Conservation (phyloP, 2,113 vertebrate species). For the Osmerus mordax region DNA sequence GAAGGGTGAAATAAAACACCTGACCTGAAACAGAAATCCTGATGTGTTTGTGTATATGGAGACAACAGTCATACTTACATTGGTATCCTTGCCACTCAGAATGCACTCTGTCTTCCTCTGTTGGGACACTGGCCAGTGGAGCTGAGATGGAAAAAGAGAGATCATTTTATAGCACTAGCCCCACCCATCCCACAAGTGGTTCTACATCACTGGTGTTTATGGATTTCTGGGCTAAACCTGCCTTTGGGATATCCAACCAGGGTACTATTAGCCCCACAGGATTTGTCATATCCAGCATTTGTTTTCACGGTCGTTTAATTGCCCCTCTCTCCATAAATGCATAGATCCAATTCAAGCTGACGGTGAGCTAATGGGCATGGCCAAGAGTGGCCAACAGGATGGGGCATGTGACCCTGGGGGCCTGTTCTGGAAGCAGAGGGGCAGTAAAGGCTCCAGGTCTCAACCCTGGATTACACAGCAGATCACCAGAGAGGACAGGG, state of each 20-base stretch:
- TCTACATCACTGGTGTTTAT: slow-evolving; percentile 54
- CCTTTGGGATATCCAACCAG: slow-evolving; percentile 46
- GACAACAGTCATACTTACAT: slow-evolving; percentile 77
- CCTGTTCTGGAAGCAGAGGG: slow-evolving; percentile 7
- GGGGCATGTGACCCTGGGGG: slow-evolving; percentile 18
- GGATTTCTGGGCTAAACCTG: slow-evolving; percentile 29
- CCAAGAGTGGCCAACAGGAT: slow-evolving; percentile 9
- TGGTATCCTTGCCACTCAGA: slow-evolving; percentile 91
- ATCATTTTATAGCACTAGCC: slow-evolving; percentile 45
- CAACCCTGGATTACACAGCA: slow-evolving; percentile 10
- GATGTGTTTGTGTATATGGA: neutral
- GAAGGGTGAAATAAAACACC: neutral
- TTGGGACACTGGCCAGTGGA: slow-evolving; percentile 93
- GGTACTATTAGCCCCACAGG: slow-evolving; percentile 49
- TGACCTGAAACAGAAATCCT: slow-evolving; percentile 14
- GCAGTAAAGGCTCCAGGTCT: slow-evolving; percentile 20
- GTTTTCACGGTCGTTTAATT: slow-evolving; percentile 45
- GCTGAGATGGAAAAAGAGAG: slow-evolving; percentile 68
- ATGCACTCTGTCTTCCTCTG: slow-evolving; percentile 92
- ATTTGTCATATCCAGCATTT: slow-evolving; percentile 37
- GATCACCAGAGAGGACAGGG: neutral
- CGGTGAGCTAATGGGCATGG: slow-evolving; percentile 26
- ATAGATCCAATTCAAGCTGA: slow-evolving; percentile 36
- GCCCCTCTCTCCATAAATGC: slow-evolving; percentile 22
- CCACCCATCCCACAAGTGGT: slow-evolving; percentile 25